Conservation (phyloP, 2,888 invertebrate species). For the Hanleya hanleyi region DNA sequence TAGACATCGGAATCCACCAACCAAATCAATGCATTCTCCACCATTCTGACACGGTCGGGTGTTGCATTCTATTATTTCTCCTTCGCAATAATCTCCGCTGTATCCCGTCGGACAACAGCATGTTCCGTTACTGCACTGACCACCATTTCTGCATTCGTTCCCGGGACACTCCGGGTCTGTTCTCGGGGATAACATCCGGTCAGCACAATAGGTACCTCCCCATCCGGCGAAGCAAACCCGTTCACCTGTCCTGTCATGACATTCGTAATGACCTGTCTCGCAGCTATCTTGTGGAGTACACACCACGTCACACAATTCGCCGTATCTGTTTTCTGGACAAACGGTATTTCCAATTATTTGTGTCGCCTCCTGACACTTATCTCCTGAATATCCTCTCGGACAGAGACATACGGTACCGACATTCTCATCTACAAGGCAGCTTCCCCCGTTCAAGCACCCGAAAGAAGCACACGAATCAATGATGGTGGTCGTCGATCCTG, state of each 20-base stretch:
- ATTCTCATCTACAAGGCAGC: conserved; percentile 27
- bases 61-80: not conserved
- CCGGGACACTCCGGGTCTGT: conserved; percentile 33
- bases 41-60: conserved; percentile 29
- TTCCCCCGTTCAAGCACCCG: conserved; percentile 34
- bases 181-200: not conserved
- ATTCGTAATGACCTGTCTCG: conserved; percentile 31
- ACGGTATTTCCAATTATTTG: not conserved
- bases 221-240: conserved; percentile 33
- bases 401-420: conserved; percentile 32
- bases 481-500: conserved; percentile 17
- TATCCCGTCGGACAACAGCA: conserved; percentile 27
- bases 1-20: not conserved
- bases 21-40: conserved; percentile 33
- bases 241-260: conserved; percentile 24
- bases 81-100: not conserved
- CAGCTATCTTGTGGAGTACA: conserved; percentile 33
- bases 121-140: conserved; percentile 23
- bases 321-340: conserved; percentile 29
- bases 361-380: conserved; percentile 22
- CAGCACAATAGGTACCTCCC: conserved; percentile 26
- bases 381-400: conserved; percentile 30
- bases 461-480: conserved; percentile 18
- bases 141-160: conserved; percentile 18
- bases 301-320: conserved; percentile 21